Base-by-base conservation (phyloP, 2,113 vertebrate genomes). In the Gavialis gangeticus region DNA sequence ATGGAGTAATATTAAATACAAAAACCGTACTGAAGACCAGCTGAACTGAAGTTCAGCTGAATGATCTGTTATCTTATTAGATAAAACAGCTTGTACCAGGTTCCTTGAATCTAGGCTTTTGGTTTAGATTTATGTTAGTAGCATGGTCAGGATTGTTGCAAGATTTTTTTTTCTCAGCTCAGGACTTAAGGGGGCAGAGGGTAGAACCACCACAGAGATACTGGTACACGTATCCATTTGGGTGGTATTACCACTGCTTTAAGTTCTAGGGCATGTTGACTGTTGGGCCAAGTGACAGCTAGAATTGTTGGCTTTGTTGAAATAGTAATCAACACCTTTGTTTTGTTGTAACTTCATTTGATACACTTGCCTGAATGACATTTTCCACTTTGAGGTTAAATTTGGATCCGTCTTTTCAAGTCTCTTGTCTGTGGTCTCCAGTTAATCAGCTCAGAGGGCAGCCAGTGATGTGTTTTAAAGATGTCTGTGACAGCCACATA, bases 401-500 rank as follows among this genome's bases (percentile, higher is more conserved):
- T 95, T 90, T 92, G 87, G 82, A 89, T 30, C 73, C 55, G 58
- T 95, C 64, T 57, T 96, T 96, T 92, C 91, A 77, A 30, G 64
- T 95, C 88, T 93, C 96, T 91, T 95, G 90, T 90, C 96, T 93
- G 77, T 10, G 2, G 60, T 85, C 94, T 75, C 88, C 92, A 34
- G 77, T 90, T 95, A 91, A 94, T 96, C 84, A 92, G 55, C 81
- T 96, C 90, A 90, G 93, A 94, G 90, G 85, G 30, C 46, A 93
- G 67, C 80, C 84, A 85, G 82, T 71, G 87, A 84, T 94, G 88
- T 95, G 87, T 93, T 92, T 92, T 75, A 92, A 89, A 94, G 93
- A 96, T 79, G 94, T 88, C 90, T 91, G 64, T 94, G 92, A 86
- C 92, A 96, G 88, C 95, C 93, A 94, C 79, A 82, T 89, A 56